Evolutionary conservation across 2,888 invertebrate genomes (phyloP).

Genomic region (Archips crataeganus): DNA sequence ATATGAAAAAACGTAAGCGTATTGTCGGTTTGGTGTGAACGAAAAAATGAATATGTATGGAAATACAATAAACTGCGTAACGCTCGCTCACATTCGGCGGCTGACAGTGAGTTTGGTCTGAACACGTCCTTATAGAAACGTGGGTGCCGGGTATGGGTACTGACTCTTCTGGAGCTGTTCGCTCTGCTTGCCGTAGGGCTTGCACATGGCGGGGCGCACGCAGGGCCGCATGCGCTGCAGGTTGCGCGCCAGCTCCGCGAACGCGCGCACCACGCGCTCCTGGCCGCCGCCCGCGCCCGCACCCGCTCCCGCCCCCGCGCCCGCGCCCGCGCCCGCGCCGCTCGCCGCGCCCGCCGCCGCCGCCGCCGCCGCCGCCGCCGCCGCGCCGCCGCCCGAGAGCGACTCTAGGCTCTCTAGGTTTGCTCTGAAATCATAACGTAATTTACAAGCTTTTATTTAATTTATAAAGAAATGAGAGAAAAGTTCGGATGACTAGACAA

Average conservation of each 20-base stretch:
- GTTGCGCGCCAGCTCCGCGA: constrained; percentile 94
- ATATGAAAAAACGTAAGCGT: no score
- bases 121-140: no score
- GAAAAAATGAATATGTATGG: no score
- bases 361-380: constrained; percentile 20
- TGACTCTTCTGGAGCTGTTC: constrained; percentile 95
- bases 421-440: constrained; percentile 72
- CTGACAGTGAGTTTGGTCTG: no score
- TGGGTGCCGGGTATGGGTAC: constrained; percentile 39
- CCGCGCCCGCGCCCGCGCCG: not conserved
- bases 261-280: constrained; percentile 94
- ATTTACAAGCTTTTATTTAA: no score
- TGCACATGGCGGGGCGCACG: constrained; percentile 95
- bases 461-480: no score
- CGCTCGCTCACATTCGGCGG: no score
- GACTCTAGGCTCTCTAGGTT: constrained; percentile 91
- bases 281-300: constrained; percentile 86
- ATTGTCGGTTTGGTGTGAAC: no score
- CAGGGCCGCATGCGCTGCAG: constrained; percentile 95
- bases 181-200: constrained; percentile 95
- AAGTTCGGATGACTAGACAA: no score
- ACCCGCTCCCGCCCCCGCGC: constrained; percentile 45
- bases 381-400: constrained; percentile 63
- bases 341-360: not conserved
- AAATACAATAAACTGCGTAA: no score